Percentiles rank a stretch among this genome's conserved stretches.
Evolutionary conservation across 2,113 vertebrate genomes (phyloP).

Genomic region (Struthio camelus): DNA sequence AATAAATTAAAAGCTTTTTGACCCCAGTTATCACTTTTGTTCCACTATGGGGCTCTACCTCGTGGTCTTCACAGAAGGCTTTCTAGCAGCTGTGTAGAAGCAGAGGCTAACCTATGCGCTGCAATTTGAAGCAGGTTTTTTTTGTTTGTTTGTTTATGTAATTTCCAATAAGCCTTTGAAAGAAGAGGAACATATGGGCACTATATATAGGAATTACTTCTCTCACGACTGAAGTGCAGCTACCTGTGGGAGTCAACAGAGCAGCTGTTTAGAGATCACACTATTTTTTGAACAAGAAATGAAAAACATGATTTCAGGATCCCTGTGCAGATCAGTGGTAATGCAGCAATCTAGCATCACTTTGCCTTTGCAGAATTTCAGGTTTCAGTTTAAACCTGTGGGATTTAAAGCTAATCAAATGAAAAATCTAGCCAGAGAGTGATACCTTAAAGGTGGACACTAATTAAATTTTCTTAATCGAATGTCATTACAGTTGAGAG

Average conservation of each 20-base stretch:
- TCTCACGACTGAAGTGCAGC: neutral
- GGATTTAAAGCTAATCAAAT: constrained; percentile 18
- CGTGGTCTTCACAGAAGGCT: neutral
- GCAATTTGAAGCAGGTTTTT: neutral
- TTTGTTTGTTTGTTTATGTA: neutral
- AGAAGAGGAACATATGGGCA: constrained; percentile 3
- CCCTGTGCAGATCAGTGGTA: constrained; percentile 11
- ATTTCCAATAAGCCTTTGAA: neutral
- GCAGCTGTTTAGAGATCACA: constrained; percentile 53
- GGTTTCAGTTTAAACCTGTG: neutral
- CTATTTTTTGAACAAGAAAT: neutral
- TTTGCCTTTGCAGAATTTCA: neutral
- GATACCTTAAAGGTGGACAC: neutral
- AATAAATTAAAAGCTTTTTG: neutral
- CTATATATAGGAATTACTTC: constrained; percentile 12
- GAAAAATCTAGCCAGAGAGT: neutral
- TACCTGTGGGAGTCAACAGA: constrained; percentile 46
- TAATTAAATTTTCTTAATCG: neutral
- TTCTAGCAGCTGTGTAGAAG: neutral
- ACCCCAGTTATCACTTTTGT: neutral
- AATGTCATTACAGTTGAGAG: neutral
- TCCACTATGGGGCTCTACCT: neutral
- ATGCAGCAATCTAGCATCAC: neutral
- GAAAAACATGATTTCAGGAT: neutral
- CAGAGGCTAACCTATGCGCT: neutral